Evolutionary conservation across 1,140 invertebrate genomes (phyloP).

Genomic region (Sycophaga agraensis): DNA sequence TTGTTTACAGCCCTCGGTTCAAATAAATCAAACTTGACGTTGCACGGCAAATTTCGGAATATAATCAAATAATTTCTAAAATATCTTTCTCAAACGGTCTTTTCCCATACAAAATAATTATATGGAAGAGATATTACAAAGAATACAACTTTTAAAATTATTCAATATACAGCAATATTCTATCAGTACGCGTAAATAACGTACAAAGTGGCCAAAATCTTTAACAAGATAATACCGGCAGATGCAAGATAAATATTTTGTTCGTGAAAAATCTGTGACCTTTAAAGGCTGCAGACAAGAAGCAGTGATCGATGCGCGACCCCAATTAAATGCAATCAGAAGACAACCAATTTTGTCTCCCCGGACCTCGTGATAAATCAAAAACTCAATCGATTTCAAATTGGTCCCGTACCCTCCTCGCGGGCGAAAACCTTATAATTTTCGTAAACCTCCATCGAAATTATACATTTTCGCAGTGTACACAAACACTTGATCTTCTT

Average conservation of each 20-base stretch:
- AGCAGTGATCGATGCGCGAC: conserved; percentile 5
- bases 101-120: too few relatives aligned
- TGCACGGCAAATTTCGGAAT: too few relatives aligned
- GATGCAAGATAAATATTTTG: neutral
- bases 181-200: too few relatives aligned
- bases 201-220: too few relatives aligned
- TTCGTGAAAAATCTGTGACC: conserved; percentile 3
- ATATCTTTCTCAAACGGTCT: too few relatives aligned
- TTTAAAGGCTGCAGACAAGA: neutral
- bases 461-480: conserved; percentile 7
- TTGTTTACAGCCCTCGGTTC: too few relatives aligned
- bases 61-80: too few relatives aligned
- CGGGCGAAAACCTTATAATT: conserved; percentile 4
- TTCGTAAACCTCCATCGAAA: neutral
- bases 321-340: conserved; percentile 18
- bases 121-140: too few relatives aligned
- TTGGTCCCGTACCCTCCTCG: neutral
- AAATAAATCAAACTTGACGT: too few relatives aligned
- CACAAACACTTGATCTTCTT: neutral
- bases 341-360: conserved; percentile 16
- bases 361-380: conserved; percentile 12
- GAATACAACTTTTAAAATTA: too few relatives aligned
- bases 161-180: too few relatives aligned
- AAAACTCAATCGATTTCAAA: neutral
- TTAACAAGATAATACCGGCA: neutral